These are phyloP conservation scores for Elaeidobius kamerunicus DNA, from an alignment of 2,888 invertebrate genomes.

Conservation along the genomic window DNA sequence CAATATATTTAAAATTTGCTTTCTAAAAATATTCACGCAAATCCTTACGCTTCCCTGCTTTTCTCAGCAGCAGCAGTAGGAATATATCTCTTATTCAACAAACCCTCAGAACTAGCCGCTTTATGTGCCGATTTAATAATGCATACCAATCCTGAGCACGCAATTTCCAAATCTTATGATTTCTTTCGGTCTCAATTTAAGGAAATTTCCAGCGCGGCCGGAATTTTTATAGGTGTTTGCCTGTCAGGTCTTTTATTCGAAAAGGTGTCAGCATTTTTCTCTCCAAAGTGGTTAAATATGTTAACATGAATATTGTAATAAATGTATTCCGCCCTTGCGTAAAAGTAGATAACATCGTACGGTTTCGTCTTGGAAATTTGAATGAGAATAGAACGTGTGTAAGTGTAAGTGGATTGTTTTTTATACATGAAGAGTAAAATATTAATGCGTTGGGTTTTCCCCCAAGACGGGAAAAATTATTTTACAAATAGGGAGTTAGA, in stretches of 20 bases:
- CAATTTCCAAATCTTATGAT: slow-evolving; percentile 37
- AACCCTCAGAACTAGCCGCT: slow-evolving; percentile 31
- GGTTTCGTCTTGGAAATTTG: slow-evolving; percentile 18
- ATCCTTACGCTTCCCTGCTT: slow-evolving; percentile 15
- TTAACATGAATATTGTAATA: slow-evolving; percentile 32
- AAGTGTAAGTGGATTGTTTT: slow-evolving; percentile 15
- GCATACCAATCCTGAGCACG: slow-evolving; percentile 36
- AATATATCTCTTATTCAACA: slow-evolving; percentile 30
- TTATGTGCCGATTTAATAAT: slow-evolving; percentile 36
- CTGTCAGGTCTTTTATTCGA: slow-evolving; percentile 23
- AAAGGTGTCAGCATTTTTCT: slow-evolving; percentile 30
- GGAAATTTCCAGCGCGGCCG: slow-evolving; percentile 30
- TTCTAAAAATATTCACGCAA: too few species aligned
- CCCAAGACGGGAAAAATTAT: too few species aligned
- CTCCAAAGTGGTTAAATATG: slow-evolving; percentile 31
- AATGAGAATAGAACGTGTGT: slow-evolving; percentile 15
- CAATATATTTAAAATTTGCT: too few species aligned
- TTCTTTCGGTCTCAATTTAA: slow-evolving; percentile 31
- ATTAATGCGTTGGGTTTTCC: too few species aligned
- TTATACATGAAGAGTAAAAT: slow-evolving; percentile 1
- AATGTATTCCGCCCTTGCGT: slow-evolving; percentile 24
- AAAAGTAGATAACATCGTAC: slow-evolving; percentile 18
- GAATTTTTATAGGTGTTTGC: slow-evolving; percentile 36
- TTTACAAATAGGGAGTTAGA: too few species aligned
- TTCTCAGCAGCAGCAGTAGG: slow-evolving; percentile 11